Evolutionary conservation across 2,888 invertebrate species (phyloP).

Genomic region (Myopa testacea): DNA sequence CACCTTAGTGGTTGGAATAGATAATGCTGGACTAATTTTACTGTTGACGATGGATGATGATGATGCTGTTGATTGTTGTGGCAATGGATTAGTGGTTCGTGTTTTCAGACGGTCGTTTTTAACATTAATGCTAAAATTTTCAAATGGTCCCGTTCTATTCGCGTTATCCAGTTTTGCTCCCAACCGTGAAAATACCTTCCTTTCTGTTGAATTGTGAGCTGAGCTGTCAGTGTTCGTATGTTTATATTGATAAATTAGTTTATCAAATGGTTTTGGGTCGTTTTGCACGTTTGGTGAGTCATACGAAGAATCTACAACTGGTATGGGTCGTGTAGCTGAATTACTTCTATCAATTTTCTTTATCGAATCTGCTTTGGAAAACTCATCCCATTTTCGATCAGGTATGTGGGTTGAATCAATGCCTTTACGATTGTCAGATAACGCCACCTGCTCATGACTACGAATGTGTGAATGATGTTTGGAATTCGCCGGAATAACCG

Average conservation of each 20-base stretch:
- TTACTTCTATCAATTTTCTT: background rate
- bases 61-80: background rate
- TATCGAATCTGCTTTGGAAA: slow-evolving; percentile 22
- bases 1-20: slow-evolving; percentile 30
- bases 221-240: slow-evolving; percentile 39
- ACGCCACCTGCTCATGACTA: background rate
- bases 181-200: slow-evolving; percentile 48
- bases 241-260: slow-evolving; percentile 48
- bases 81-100: background rate
- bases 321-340: background rate
- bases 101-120: slow-evolving; percentile 46
- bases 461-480: slow-evolving; percentile 20
- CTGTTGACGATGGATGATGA: slow-evolving; percentile 1
- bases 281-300: slow-evolving; percentile 36
- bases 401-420: slow-evolving; percentile 45
- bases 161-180: slow-evolving; percentile 47
- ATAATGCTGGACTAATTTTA: background rate
- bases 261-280: slow-evolving; percentile 40
- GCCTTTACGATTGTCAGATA: background rate
- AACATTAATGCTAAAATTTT: slow-evolving; percentile 50
- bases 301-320: slow-evolving; percentile 22
- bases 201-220: background rate
- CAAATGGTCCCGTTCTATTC: slow-evolving; percentile 21
- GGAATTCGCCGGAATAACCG: background rate
- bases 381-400: slow-evolving; percentile 46